Base-by-base conservation (phyloP, 2,888 invertebrate species). In the Tolmerus cingulatus region DNA sequence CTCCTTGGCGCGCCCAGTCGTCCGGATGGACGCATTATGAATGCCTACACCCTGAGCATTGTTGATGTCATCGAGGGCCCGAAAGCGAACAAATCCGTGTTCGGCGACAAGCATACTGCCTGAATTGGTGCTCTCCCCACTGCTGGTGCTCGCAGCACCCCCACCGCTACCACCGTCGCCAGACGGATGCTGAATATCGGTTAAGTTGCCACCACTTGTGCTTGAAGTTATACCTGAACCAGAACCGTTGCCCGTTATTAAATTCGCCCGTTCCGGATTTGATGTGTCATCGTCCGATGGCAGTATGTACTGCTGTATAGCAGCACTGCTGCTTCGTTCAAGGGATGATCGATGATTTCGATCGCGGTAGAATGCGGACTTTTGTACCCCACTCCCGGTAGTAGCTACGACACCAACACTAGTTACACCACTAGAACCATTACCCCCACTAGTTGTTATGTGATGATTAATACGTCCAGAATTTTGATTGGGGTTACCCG, bases 91-190 rank as follows among this genome's bases (percentile, higher is more conserved):
- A 92, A 97, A 97, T 5, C 97, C 97, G 91, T 97, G 96, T 91
- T 98, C 97, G 88, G 97, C 96, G n/a, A 97, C 97, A 89, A 97
- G 93, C 97, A 97, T 97, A 89, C 97, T 95, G 87, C 93, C 92
- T 90, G 94, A 94, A 79, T 94, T 93, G 89, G 94, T 93, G 90
- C 93, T 91, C 90, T 94, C 93, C 90, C 93, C 92, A 5, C 90
- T 90, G 93, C 92, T 90, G 94, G 94, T 90, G 37, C 94, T 94
- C 79, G 88, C 89, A 9, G 89, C 89, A 5, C 88, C 88, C 74
- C 89, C 89, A 12, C 12, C 12, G 4, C 37, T 1, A 87, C 88
- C 89, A 14, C 89, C 89, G 8, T 88, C 88, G 76, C 88, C 89
- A 81, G 88, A 87, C 46, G 16, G 78, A 88, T 89, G 76, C 87